Evolutionary conservation across 2,797 vertebrate genomes (phyloP).

Genomic region (Diplodus puntazzo): DNA sequence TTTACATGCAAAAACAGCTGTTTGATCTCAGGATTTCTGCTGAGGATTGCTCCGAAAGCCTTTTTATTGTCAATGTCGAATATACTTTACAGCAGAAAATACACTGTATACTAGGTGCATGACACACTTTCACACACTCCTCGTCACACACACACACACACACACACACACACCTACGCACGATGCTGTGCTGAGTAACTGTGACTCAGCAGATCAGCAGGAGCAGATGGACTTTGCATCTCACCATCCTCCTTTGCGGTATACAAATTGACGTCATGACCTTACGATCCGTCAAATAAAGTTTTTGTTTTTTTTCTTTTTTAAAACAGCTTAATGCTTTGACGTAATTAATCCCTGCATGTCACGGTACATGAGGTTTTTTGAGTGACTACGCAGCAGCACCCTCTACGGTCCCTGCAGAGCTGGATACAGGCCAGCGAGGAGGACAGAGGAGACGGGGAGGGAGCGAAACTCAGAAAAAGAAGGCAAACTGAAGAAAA

Average conservation of each 20-base stretch:
- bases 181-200: slow-evolving; percentile 47
- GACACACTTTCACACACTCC: slow-evolving; percentile 29
- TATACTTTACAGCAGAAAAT: slow-evolving; percentile 9
- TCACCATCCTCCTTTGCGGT: slow-evolving; percentile 56
- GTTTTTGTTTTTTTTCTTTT: too few relatives aligned
- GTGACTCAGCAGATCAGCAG: slow-evolving; percentile 82
- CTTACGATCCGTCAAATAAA: background rate
- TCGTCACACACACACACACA: slow-evolving; percentile 23
- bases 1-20: slow-evolving; percentile 2
- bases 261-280: slow-evolving; percentile 52
- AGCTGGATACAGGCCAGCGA: slow-evolving; percentile 42
- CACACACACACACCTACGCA: slow-evolving; percentile 29
- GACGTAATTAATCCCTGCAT: background rate
- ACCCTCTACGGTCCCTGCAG: slow-evolving; percentile 37
- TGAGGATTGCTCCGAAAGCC: background rate
- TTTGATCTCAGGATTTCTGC: background rate
- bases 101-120: slow-evolving; percentile 10
- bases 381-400: background rate
- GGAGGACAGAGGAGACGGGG: background rate
- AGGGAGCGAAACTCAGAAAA: slow-evolving; percentile 3
- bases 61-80: slow-evolving; percentile 17
- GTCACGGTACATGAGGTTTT: slow-evolving; percentile 4
- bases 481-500: slow-evolving; percentile 23
- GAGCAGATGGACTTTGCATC: slow-evolving; percentile 64
- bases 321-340: background rate